Base-by-base conservation (phyloP, 2,113 vertebrate species). In the Microtus montanus region DNA sequence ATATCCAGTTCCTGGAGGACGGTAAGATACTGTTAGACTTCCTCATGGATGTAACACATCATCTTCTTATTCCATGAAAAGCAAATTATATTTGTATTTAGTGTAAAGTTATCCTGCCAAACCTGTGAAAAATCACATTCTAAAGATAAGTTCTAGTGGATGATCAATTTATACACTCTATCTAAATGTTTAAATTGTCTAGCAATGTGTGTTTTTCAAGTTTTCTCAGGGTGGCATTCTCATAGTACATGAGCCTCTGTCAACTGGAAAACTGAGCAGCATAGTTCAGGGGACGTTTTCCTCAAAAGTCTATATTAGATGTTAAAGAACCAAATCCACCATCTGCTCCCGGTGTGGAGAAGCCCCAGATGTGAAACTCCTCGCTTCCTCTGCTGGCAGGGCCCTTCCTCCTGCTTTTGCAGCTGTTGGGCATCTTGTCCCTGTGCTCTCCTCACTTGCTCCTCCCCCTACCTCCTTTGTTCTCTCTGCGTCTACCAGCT, bases 1-100 rank as follows among this genome's bases (percentile, higher is more conserved):
- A 99, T 94, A 99, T 99, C 89, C 99, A 99, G 98, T 99, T 99
- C 97, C 98, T 99, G 90, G 99, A 99, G 97, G 99, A 99, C 84
- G 99, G 99, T 99, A 98, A 98, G 88, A 74, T 92, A 80, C 86
- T 87, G 44, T 52, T 94, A 87, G 52, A 95, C 89, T 92, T 96
- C 47, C 33, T 84, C 1, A 0, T 95, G 13, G 83, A 47, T 49
- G 10, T 86, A 47, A 33, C 63, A 0, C 44, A 14, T 44, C 86
- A 0, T 49, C 93, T 96, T 82, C 86, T 89, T 93, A 88, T 82
- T 41, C 33, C n/a, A 35, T 66, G 22, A 88, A 89, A 71, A 68
- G 89, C 41, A 91, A 6, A 89, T 77, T 41, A 20, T 82, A 61
- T 84, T 35, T 87, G 83, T 90, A 71, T 49, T 91, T 54, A 70